A percentile compares a stretch with the other conserved stretches of the same genome.
Conservation (phyloP, 2,797 vertebrate species). For the Austrolebias charrua region DNA sequence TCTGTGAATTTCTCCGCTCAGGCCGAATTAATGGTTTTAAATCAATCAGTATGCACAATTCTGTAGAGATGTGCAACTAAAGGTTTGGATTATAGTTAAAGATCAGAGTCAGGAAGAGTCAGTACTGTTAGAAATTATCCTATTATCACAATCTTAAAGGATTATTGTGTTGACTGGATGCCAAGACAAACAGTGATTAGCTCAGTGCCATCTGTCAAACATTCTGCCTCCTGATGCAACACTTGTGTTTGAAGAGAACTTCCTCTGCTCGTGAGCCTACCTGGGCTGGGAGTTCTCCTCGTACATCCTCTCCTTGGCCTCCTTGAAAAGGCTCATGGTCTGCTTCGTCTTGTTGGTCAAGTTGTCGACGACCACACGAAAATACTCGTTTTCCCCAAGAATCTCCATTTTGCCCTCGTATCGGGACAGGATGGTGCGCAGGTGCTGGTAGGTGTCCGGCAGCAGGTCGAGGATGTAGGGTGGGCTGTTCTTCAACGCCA, state of each 20-base stretch:
- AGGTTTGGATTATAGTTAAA: neutral
- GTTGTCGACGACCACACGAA: slow-evolving; percentile 97
- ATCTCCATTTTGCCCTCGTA: slow-evolving; percentile 98
- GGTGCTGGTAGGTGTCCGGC: slow-evolving; percentile 97
- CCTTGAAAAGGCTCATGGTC: slow-evolving; percentile 98
- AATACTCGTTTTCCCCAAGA: slow-evolving; percentile 96
- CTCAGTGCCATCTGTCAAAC: slow-evolving; percentile 11
- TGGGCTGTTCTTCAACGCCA: slow-evolving; percentile 96
- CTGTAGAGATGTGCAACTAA: neutral
- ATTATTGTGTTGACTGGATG: slow-evolving; percentile 8
- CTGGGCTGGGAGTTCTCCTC: slow-evolving; percentile 99
- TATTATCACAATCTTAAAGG: neutral
- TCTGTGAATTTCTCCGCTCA: no score
- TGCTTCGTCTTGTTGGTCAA: slow-evolving; percentile 98
- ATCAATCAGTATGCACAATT: neutral
- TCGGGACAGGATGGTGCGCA: slow-evolving; percentile 90
- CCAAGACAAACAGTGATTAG: slow-evolving; percentile 24
- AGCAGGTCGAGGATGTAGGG: slow-evolving; percentile 97
- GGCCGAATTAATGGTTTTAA: neutral
- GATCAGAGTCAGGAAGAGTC: neutral
- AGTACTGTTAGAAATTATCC: neutral
- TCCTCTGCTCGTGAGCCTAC: slow-evolving; percentile 58
- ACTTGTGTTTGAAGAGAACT: no score
- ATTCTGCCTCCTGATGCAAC: neutral
- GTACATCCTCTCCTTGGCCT: slow-evolving; percentile 96